Base-by-base conservation (phyloP, 2,113 vertebrate genomes). In the Dolichallabes microphthalmus region DNA sequence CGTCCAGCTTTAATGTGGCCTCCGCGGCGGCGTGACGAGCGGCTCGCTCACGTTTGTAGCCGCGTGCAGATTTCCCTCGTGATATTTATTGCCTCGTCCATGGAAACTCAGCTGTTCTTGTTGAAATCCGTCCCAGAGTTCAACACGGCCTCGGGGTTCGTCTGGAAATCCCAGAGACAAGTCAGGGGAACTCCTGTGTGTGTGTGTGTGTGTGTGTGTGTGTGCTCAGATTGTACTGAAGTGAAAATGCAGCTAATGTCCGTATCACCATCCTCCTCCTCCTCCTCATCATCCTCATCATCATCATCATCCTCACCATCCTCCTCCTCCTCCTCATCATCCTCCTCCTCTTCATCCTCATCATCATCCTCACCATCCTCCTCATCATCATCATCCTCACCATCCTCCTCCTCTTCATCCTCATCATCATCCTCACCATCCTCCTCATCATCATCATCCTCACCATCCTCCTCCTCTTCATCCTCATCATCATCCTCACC, bases 51-150 rank as follows among this genome's bases (percentile, higher is more conserved):
- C 1, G 4, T 45, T 73, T 45, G 35, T 73, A 13, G 35, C 69
- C 19, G 66, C 32, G 66, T 19, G 27, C 66, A 22, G 69, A 73
- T 73, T 45, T 73, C 19, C 69, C 20, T 1, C 20, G 11, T 4
- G 22, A 74, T 71, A 71, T 74, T 74, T 74, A 74, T n/a, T 14
- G 71, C 45, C 45, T n/a, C 1, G n/a, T 74, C 39, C 71, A 74
- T 74, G 71, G 71, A 4, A 74, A 74, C 20, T 2, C 20, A n/a
- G 11, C n/a, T 74, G 39, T 74, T 74, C n/a, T 52, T n/a, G 12
- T 35, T 52, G 39, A 74, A 52, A 74, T 50, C 39, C 39, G 1
- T 45, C 12, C 22, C 71, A n/a, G 71, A n/a, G 22, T 39, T 74
- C 17, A 45, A 5, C 20, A 14, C 25, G 39, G 39, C 6, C 20